Percentiles rank a stretch among this genome's conserved stretches.
Conservation (phyloP, 2,888 invertebrate species). For the Hecatera dysodea region DNA sequence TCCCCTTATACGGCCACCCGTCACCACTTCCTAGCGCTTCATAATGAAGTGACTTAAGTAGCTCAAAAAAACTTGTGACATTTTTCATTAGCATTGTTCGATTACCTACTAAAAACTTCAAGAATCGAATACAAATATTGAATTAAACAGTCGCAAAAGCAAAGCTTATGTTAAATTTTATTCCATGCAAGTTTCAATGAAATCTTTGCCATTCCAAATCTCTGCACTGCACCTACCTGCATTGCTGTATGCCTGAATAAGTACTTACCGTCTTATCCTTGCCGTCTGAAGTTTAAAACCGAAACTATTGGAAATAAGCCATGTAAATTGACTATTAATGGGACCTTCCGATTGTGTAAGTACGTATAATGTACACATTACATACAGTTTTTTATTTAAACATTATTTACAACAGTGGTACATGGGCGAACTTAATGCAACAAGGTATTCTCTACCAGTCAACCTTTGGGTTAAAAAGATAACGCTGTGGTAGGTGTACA, state of each 20-base stretch:
- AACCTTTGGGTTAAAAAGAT: no score
- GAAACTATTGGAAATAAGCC: background rate
- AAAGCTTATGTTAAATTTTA: background rate
- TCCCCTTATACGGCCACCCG: no score
- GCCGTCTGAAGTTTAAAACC: background rate
- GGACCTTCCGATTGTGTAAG: no score
- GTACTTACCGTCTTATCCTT: background rate
- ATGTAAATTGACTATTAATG: background rate
- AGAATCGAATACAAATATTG: background rate
- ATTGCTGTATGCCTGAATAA: slow-evolving; percentile 1
- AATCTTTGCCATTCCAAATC: background rate
- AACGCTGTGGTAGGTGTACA: no score
- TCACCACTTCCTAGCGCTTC: no score
- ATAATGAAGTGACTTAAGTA: no score
- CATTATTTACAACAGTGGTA: no score
- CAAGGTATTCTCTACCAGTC: no score
- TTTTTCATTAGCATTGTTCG: no score
- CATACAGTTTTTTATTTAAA: no score
- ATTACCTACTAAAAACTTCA: background rate
- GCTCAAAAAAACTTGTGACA: background rate
- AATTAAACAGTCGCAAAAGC: background rate
- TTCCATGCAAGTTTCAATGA: background rate
- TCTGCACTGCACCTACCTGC: slow-evolving; percentile 24
- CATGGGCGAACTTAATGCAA: no score
- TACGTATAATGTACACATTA: no score